Conservation (phyloP, 2,113 vertebrate species). For the Cairina moschata region DNA sequence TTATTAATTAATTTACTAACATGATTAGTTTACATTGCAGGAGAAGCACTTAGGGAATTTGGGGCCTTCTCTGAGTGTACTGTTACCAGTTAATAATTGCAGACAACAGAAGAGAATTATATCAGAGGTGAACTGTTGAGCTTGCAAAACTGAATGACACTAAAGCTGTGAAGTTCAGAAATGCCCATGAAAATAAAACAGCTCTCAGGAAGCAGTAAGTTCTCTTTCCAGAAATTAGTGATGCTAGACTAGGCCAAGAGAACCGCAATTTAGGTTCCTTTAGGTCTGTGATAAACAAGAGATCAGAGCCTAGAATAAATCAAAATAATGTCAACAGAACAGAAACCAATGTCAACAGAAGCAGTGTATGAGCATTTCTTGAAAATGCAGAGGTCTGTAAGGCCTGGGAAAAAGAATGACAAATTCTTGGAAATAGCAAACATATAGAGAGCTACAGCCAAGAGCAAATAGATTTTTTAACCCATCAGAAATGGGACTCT, state of each 20-base stretch:
- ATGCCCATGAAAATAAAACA: neutral
- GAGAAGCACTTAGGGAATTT: neutral
- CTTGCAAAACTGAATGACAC: neutral
- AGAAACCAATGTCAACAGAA: neutral
- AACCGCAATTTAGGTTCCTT: neutral
- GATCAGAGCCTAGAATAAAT: neutral
- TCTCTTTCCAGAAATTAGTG: neutral
- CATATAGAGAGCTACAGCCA: neutral
- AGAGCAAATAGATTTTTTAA: neutral
- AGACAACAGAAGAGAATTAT: neutral
- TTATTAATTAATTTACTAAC: too few relatives aligned
- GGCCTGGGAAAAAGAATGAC: neutral
- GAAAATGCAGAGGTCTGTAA: neutral
- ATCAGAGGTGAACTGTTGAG: neutral
- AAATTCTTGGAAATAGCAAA: neutral
- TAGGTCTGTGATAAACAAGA: neutral
- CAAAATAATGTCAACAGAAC: neutral
- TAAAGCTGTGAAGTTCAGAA: neutral
- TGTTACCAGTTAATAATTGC: neutral
- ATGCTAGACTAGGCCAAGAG: neutral
- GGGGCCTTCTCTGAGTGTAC: neutral
- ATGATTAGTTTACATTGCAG: neutral
- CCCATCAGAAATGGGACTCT: neutral
- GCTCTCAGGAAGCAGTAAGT: neutral
- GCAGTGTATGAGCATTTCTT: neutral